Conservation (phyloP, 2,113 vertebrate species). For the Ochotona curzoniae region DNA sequence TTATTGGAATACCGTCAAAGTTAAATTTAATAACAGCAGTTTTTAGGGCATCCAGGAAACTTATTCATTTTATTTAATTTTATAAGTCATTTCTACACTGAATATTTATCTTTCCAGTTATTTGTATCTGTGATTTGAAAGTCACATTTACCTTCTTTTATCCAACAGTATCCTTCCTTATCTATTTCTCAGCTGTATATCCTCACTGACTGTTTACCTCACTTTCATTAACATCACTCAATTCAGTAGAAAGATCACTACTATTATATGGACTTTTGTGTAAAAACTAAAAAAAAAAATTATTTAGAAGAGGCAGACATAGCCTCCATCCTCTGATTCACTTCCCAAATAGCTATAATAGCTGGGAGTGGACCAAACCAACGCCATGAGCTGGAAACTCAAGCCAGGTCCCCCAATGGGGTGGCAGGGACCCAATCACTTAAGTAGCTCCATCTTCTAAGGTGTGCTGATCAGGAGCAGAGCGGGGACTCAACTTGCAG, state of each 20-base stretch:
- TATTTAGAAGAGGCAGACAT: too few relatives aligned
- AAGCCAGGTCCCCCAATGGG: too few relatives aligned
- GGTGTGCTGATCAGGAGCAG: too few relatives aligned
- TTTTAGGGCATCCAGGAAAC: background rate
- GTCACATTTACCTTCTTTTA: background rate
- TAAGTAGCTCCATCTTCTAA: too few relatives aligned
- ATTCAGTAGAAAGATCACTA: background rate
- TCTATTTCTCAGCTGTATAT: background rate
- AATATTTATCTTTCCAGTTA: background rate
- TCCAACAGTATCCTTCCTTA: background rate
- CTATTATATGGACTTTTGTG: background rate
- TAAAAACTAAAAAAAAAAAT: background rate
- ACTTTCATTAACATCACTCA: background rate
- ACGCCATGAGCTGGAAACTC: too few relatives aligned
- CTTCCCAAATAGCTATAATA: too few relatives aligned
- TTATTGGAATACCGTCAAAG: background rate
- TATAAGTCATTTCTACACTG: background rate
- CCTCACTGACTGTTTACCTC: background rate
- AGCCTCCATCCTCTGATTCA: too few relatives aligned
- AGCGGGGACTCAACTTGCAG: too few relatives aligned
- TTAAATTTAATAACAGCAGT: constrained; percentile 6
- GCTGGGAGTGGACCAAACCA: too few relatives aligned
- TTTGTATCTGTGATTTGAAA: background rate
- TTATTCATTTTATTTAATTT: background rate
- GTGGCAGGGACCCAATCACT: too few relatives aligned